A percentile compares a stretch with the other conserved stretches of the same genome.
Evolutionary conservation across 2,797 vertebrate genomes (phyloP).

Genomic region (Galaxias olidus): DNA sequence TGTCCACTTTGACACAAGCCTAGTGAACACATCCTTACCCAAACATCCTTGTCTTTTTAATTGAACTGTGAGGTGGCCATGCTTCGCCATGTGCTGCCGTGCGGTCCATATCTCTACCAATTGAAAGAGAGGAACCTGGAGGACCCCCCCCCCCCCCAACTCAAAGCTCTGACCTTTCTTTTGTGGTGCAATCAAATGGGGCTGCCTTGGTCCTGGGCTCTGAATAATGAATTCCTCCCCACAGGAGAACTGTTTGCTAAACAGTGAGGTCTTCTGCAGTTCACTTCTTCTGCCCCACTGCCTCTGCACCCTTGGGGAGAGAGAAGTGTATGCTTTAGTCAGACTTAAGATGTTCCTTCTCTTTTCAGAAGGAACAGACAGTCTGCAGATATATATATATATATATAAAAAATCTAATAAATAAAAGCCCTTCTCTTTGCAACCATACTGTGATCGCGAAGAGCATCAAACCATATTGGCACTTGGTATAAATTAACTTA

Average conservation of each 20-base stretch:
- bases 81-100: slow-evolving; percentile 23
- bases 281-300: slow-evolving; percentile 84
- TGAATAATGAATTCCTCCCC: slow-evolving; percentile 85
- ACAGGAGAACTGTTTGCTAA: slow-evolving; percentile 83
- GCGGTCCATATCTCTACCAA: slow-evolving; percentile 49
- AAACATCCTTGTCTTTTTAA: slow-evolving; percentile 50
- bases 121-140: slow-evolving; percentile 60
- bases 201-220: slow-evolving; percentile 75
- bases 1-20: slow-evolving; percentile 36
- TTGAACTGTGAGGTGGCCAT: slow-evolving; percentile 58
- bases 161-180: slow-evolving; percentile 75
- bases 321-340: slow-evolving; percentile 71
- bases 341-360: slow-evolving; percentile 66
- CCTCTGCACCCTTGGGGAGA: slow-evolving; percentile 71
- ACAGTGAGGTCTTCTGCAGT: slow-evolving; percentile 83
- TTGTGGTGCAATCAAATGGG: slow-evolving; percentile 77
- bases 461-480: too few species aligned
- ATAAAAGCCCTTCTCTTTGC: slow-evolving; percentile 31
- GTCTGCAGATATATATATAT: slow-evolving; percentile 53
- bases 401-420: too few species aligned
- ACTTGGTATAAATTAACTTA: too few species aligned
- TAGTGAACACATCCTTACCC: slow-evolving; percentile 30
- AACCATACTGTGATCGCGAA: too few species aligned
- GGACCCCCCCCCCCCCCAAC: slow-evolving; percentile 62
- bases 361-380: slow-evolving; percentile 62